Evolutionary conservation across 2,113 vertebrate species (phyloP).

Genomic region (Drymodes brunneopygia): DNA sequence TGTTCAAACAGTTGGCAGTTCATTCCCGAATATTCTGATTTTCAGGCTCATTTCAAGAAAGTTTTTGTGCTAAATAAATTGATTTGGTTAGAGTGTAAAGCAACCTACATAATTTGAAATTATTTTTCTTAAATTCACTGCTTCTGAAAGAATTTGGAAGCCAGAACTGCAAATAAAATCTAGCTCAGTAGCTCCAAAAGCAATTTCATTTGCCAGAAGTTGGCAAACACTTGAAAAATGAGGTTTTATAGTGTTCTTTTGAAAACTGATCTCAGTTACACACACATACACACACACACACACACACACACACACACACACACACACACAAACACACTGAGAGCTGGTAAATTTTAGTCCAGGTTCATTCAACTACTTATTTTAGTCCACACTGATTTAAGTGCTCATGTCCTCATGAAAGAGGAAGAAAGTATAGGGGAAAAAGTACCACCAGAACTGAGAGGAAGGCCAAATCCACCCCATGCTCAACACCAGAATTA

Average conservation of each 20-base stretch:
- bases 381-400: background rate
- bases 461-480: background rate
- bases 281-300: background rate
- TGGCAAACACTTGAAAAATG: background rate
- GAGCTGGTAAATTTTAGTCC: background rate
- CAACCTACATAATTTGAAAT: background rate
- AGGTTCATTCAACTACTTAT: background rate
- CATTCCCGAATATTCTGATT: background rate
- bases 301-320: background rate
- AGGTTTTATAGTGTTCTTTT: background rate
- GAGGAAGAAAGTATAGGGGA: background rate
- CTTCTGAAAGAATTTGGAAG: background rate
- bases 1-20: background rate
- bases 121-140: background rate
- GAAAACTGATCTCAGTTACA: background rate
- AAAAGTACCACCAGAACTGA: background rate
- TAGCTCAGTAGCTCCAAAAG: background rate
- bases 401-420: fast-evolving
- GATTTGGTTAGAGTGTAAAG: background rate
- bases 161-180: background rate
- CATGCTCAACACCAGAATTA: background rate
- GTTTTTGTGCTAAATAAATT: background rate
- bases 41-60: background rate
- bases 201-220: background rate
- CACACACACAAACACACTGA: background rate